phyloP scores from a whole-genome alignment of 2,113 vertebrate species.

The Pan paniscus region DNA sequence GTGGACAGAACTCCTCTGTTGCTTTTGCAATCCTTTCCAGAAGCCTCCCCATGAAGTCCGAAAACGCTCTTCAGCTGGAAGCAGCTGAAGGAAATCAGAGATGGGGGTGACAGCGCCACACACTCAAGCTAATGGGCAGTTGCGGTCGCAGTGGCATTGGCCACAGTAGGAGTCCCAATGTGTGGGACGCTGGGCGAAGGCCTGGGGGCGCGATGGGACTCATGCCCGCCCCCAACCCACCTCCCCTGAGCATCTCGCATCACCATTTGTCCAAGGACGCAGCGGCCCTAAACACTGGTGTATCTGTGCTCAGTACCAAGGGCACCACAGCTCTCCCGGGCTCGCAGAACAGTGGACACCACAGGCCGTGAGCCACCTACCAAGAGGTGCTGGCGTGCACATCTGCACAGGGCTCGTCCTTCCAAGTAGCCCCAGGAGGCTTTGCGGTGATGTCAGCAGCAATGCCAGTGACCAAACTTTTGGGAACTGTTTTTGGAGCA shows the following conservation, averaged over 20 bases:
- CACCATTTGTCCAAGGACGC: constrained; percentile 58
- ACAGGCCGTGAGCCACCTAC: neutral
- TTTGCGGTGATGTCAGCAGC: neutral
- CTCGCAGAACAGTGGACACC: neutral
- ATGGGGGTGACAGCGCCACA: constrained; percentile 61
- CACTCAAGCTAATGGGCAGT: constrained; percentile 78
- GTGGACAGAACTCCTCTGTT: constrained; percentile 69
- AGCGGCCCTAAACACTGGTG: constrained; percentile 69
- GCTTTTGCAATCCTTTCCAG: constrained; percentile 79
- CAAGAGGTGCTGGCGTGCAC: neutral
- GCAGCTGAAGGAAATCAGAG: constrained; percentile 81
- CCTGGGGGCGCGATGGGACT: neutral
- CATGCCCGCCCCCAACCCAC: neutral
- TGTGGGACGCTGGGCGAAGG: neutral
- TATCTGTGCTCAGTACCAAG: neutral
- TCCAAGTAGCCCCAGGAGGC: neutral
- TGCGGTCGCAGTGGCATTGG: neutral
- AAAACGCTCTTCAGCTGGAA: constrained; percentile 81
- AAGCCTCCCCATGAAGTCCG: constrained; percentile 71
- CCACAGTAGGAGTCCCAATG: neutral
- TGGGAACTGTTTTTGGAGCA: neutral
- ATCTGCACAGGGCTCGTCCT: too few species aligned
- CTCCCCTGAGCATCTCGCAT: neutral
- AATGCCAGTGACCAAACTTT: neutral
- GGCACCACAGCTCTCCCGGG: neutral